Conservation (phyloP, 2,888 invertebrate genomes). For the Azorinus chamasolen region DNA sequence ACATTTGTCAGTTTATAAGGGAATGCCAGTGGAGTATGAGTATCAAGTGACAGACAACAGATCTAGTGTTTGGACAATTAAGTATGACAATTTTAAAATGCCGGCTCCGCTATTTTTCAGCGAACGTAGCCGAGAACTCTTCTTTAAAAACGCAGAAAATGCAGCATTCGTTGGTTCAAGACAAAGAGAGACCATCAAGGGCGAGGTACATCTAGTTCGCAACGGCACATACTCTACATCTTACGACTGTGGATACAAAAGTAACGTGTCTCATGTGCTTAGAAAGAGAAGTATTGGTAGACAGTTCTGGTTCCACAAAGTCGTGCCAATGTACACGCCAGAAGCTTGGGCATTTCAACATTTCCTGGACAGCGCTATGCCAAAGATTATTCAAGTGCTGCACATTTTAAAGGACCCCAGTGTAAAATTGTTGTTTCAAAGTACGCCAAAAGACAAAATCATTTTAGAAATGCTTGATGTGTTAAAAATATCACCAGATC, state of each 20-base stretch:
- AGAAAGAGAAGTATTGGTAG: background rate
- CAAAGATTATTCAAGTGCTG: slow-evolving; percentile 34
- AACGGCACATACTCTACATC: slow-evolving; percentile 25
- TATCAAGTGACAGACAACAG: no score
- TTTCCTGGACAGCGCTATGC: slow-evolving; percentile 35
- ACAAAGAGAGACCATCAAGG: background rate
- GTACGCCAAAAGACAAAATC: slow-evolving; percentile 19
- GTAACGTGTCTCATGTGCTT: background rate
- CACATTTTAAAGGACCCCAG: slow-evolving; percentile 6
- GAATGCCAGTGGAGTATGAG: no score
- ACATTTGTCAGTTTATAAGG: no score
- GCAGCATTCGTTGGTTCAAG: no score
- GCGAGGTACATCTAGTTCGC: slow-evolving; percentile 15
- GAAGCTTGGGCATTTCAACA: slow-evolving; percentile 40
- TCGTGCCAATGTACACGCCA: slow-evolving; percentile 23
- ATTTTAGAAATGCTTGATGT: slow-evolving; percentile 25
- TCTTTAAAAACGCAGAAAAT: no score
- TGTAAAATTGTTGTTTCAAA: slow-evolving; percentile 14
- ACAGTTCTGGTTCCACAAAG: slow-evolving; percentile 9
- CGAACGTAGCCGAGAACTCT: no score
- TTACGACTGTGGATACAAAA: slow-evolving; percentile 31
- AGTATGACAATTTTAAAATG: no score
- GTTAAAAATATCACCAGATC: slow-evolving; percentile 30
- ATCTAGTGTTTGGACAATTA: no score
- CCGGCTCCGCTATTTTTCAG: no score